Percentiles rank a stretch among this genome's conserved stretches.
Evolutionary conservation across 2,113 vertebrate genomes (phyloP).

Genomic region (Micromys minutus): DNA sequence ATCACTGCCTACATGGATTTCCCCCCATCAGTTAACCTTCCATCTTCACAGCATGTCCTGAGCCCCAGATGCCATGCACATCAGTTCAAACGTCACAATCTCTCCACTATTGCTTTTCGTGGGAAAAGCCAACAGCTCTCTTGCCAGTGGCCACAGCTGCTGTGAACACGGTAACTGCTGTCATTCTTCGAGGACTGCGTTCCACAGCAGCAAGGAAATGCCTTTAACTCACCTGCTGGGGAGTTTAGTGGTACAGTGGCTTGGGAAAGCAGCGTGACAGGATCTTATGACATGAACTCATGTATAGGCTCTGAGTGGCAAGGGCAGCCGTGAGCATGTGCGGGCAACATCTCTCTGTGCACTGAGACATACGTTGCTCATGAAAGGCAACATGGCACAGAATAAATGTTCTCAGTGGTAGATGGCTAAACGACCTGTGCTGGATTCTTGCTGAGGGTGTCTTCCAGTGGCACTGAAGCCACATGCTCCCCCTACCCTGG

Average conservation of each 20-base stretch:
- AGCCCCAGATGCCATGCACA: neutral
- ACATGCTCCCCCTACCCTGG: neutral
- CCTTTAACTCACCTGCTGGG: neutral
- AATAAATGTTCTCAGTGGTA: too few species aligned
- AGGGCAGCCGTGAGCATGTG: neutral
- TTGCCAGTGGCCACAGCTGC: neutral
- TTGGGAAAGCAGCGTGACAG: neutral
- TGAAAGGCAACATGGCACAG: neutral
- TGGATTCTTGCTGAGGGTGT: neutral
- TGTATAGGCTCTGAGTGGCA: neutral
- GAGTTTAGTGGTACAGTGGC: neutral
- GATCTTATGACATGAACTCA: neutral
- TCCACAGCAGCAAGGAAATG: neutral
- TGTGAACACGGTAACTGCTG: neutral
- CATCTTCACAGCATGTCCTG: neutral
- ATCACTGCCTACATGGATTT: neutral
- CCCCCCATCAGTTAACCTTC: neutral
- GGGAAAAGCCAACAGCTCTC: neutral
- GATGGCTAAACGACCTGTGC: neutral
- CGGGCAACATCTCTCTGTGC: accelerated
- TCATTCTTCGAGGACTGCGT: neutral
- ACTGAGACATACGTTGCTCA: neutral
- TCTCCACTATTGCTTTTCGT: neutral
- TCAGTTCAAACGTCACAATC: neutral
- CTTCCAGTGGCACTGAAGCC: neutral